A percentile compares a stretch with the other conserved stretches of the same genome.
phyloP scores from a whole-genome alignment of 2,113 vertebrate genomes.

The Scortum barcoo region DNA sequence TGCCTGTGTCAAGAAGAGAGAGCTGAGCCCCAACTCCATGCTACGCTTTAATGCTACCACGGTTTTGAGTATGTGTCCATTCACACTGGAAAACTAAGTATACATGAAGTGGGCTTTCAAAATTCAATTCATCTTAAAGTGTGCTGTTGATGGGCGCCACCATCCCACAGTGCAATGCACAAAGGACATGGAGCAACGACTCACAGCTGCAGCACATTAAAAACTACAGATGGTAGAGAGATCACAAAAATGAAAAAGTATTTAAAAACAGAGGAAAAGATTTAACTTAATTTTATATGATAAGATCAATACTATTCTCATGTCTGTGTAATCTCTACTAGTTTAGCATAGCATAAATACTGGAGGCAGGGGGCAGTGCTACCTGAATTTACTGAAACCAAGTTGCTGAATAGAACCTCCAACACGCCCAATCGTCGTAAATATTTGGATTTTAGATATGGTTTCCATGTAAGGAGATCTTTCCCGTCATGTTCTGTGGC shows the following conservation, averaged over 20 bases:
- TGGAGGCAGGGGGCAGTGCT: background rate
- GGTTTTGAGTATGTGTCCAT: background rate
- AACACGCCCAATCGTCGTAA: background rate
- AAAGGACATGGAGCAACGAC: slow-evolving; percentile 6
- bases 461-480: background rate
- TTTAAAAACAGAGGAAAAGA: too few species aligned
- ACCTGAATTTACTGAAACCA: background rate
- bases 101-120: background rate
- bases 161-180: background rate
- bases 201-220: slow-evolving; percentile 8
- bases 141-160: slow-evolving; percentile 1
- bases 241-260: background rate
- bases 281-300: too few species aligned
- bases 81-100: background rate
- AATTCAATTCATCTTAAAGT: background rate
- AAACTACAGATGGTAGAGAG: background rate
- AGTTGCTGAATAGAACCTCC: background rate
- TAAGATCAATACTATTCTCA: background rate
- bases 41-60: background rate
- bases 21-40: background rate
- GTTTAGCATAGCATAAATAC: background rate
- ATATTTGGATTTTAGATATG: background rate
- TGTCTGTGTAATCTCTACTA: too few species aligned
- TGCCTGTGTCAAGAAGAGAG: slow-evolving; percentile 17
- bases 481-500: background rate